A percentile compares a stretch with the other conserved stretches of the same genome.
phyloP scores from a whole-genome alignment of 2,888 invertebrate genomes.

The Minunthozetes semirufus region DNA sequence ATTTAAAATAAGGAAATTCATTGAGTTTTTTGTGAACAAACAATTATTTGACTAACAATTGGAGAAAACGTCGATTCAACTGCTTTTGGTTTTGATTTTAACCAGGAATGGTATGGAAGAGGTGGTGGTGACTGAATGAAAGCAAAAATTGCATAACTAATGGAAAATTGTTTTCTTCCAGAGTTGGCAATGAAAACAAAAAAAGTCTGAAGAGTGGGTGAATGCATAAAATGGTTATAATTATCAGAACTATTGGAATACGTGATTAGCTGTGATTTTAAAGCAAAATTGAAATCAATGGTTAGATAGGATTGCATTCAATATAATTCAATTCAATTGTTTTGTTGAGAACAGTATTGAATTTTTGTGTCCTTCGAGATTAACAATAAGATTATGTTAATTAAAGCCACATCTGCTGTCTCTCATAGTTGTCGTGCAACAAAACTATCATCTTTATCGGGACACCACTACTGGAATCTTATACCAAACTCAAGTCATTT shows the following conservation, averaged over 20 bases:
- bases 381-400: conserved; percentile 24
- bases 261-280: neutral
- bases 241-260: neutral
- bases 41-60: too few species aligned
- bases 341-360: conserved; percentile 7
- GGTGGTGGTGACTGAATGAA: neutral
- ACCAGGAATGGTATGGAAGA: too few species aligned
- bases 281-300: neutral
- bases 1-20: too few species aligned
- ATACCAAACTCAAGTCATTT: too few species aligned
- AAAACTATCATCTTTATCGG: neutral
- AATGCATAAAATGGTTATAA: neutral
- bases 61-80: too few species aligned
- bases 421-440: neutral
- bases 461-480: neutral
- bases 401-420: conserved; percentile 9
- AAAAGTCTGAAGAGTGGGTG: conserved; percentile 2
- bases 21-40: too few species aligned
- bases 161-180: neutral
- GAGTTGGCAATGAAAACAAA: conserved; percentile 24
- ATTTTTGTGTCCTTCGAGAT: conserved; percentile 2
- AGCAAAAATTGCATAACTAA: neutral
- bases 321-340: conserved; percentile 1
- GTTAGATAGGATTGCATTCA: neutral
- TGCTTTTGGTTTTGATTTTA: too few species aligned